Conservation (phyloP, 1,140 invertebrate species). For the Nasonia giraulti region DNA sequence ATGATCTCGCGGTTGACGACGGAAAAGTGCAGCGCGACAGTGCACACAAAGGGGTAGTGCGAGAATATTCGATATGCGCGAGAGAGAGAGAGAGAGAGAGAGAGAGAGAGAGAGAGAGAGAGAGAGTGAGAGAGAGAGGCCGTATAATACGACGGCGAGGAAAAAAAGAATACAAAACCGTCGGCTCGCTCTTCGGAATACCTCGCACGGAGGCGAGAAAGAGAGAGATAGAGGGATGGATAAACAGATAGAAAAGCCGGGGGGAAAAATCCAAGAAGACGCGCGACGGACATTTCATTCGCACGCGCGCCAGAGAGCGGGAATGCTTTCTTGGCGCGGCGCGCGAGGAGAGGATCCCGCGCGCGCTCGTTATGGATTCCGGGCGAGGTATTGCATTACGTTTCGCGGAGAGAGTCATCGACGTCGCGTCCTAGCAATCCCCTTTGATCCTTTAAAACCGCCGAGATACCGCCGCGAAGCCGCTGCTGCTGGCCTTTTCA, state of each 20-base stretch:
- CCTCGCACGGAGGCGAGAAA: neutral
- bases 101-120: too few species aligned
- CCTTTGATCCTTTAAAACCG: slow-evolving; percentile 45
- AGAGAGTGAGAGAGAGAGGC: too few species aligned
- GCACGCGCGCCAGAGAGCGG: neutral
- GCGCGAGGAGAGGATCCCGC: neutral
- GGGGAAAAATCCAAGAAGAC: neutral
- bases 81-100: too few species aligned
- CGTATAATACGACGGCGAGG: too few species aligned
- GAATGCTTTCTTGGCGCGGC: slow-evolving; percentile 30
- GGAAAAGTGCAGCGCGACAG: too few species aligned
- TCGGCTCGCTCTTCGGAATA: too few species aligned
- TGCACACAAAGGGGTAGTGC: too few species aligned
- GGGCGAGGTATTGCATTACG: slow-evolving; percentile 47
- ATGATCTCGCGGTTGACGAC: too few species aligned
- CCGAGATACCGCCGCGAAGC: slow-evolving; percentile 4
- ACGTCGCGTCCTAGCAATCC: slow-evolving; percentile 17
- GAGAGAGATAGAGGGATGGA: neutral
- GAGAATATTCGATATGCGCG: too few species aligned
- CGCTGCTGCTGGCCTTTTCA: slow-evolving; percentile 2
- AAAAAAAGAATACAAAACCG: too few species aligned
- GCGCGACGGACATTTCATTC: slow-evolving; percentile 25
- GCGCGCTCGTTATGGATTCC: slow-evolving; percentile 42
- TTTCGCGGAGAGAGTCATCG: neutral
- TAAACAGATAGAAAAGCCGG: slow-evolving; percentile 5